A percentile compares a stretch with the other conserved stretches of the same genome.
phyloP scores from a whole-genome alignment of 2,888 invertebrate genomes.

The Steinernema carpocapsae region DNA sequence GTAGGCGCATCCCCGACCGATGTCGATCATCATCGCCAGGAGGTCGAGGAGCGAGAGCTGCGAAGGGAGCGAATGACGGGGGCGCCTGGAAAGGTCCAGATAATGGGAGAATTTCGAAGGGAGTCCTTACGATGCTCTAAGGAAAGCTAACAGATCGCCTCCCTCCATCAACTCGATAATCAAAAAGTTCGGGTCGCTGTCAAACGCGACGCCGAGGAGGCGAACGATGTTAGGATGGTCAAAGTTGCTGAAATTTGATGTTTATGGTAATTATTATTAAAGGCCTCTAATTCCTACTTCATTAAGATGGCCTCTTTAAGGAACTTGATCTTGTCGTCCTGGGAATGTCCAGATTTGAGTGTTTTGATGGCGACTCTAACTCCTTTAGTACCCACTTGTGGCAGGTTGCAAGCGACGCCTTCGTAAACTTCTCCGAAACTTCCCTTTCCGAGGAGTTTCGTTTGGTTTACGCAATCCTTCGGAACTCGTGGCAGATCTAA shows the following conservation, averaged over 20 bases:
- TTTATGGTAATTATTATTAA: neutral
- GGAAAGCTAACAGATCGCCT: constrained; percentile 88
- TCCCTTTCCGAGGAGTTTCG: constrained; percentile 89
- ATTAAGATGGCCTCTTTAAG: constrained; percentile 94
- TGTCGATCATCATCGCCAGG: constrained; percentile 90
- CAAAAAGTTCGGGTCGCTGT: constrained; percentile 89
- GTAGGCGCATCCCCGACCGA: constrained; percentile 91
- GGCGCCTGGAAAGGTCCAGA: constrained; percentile 35
- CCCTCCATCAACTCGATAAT: constrained; percentile 97
- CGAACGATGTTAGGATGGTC: constrained; percentile 92
- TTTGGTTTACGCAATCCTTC: constrained; percentile 83
- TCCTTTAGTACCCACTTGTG: constrained; percentile 74
- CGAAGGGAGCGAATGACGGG: constrained; percentile 44
- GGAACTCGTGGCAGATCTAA: constrained; percentile 83
- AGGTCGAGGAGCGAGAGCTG: constrained; percentile 81
- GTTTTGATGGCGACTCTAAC: constrained; percentile 89
- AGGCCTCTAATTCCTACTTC: constrained; percentile 72
- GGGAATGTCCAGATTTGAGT: constrained; percentile 86
- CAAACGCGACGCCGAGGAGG: constrained; percentile 89
- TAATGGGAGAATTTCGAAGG: neutral
- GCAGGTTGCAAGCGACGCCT: constrained; percentile 80
- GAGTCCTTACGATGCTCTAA: constrained; percentile 75
- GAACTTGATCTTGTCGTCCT: constrained; percentile 84
- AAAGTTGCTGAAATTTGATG: constrained; percentile 77
- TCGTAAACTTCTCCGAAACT: constrained; percentile 97